Base-by-base conservation (phyloP, 2,888 invertebrate species). In the Falcaria lacertinaria region DNA sequence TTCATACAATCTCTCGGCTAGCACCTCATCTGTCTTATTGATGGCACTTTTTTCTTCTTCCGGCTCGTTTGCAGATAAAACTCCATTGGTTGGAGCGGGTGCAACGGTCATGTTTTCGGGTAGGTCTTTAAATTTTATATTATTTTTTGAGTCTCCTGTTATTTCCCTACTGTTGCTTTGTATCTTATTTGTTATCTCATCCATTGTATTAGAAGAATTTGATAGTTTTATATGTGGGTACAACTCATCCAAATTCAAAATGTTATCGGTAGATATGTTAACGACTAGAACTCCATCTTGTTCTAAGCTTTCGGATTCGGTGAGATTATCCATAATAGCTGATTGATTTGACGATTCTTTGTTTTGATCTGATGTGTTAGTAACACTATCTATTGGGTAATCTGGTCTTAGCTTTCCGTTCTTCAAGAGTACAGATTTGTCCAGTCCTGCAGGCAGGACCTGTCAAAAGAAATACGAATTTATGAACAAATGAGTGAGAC, bases 131-230 rank as follows among this genome's bases (percentile, higher is more conserved):
- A 80, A 70, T 60, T 86, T 89, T 0, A 89, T 57, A 52, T 89
- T 78, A 53, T 89, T 86, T 35, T 86, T 89, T 15, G 75, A 74
- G 60, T 89, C 90, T 6, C 90, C 90, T 32, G 85, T 89, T 32
- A 90, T 90, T 66, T 90, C 90, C 50, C 90, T 65, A 48, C 89
- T 90, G 41, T 90, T 90, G 50, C 90, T 90, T 58, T 90, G 90
- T 36, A 90, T 89, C 66, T 90, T 90, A 45, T 89, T 89, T 4
- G 85, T 84, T 1, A 84, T 80, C 58, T 90, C 90, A 49, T 90
- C 89, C 58, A 78, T 78, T 75, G 82, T 87, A 39, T 74, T 81
- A 4, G 81, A 75, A 48, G 74, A 57, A 60, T 90, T 82, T 37
- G 83, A 60, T 50, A 86, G 61, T 63, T 81, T 80, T 38, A 89